Conservation (phyloP, 2,797 vertebrate species). For the Eulemur albifrons region DNA sequence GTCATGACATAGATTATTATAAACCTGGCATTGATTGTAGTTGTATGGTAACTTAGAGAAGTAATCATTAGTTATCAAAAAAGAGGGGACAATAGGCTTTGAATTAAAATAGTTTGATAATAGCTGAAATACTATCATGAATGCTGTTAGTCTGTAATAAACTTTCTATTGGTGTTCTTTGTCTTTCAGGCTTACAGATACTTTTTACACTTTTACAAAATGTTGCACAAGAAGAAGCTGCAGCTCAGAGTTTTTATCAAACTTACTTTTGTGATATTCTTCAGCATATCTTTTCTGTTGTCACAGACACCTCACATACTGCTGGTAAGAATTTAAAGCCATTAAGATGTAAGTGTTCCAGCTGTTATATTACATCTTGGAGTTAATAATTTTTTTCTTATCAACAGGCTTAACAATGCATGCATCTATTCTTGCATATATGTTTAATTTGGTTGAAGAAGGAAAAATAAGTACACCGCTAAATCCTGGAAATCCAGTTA, state of each 20-base stretch:
- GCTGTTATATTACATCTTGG: not conserved
- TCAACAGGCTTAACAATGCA: conserved; percentile 97
- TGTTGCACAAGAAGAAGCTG: conserved; percentile 97
- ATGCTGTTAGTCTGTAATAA: not conserved
- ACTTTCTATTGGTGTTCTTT: not conserved
- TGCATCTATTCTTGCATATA: conserved; percentile 98
- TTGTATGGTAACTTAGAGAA: not conserved
- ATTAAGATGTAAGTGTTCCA: not conserved
- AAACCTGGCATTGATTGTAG: not conserved
- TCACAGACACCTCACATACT: conserved; percentile 98
- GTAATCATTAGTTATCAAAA: not conserved
- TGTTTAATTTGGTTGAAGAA: conserved; percentile 99
- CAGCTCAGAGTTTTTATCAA: conserved; percentile 99
- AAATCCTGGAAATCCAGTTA: conserved; percentile 93
- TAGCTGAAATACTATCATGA: not conserved
- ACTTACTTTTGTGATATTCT: conserved; percentile 99
- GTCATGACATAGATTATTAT: not conserved
- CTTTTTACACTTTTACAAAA: conserved; percentile 98
- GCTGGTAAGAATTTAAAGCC: conserved; percentile 88
- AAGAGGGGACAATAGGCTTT: not conserved
- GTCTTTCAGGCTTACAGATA: conserved; percentile 93
- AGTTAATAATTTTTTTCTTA: conserved; percentile 36
- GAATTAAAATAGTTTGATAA: not conserved
- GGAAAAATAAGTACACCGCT: conserved; percentile 94
- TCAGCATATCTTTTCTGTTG: conserved; percentile 99